A percentile compares a stretch with the other conserved stretches of the same genome.
phyloP scores from a whole-genome alignment of 2,797 vertebrate species.

The Chaetophractus vellerosus region DNA sequence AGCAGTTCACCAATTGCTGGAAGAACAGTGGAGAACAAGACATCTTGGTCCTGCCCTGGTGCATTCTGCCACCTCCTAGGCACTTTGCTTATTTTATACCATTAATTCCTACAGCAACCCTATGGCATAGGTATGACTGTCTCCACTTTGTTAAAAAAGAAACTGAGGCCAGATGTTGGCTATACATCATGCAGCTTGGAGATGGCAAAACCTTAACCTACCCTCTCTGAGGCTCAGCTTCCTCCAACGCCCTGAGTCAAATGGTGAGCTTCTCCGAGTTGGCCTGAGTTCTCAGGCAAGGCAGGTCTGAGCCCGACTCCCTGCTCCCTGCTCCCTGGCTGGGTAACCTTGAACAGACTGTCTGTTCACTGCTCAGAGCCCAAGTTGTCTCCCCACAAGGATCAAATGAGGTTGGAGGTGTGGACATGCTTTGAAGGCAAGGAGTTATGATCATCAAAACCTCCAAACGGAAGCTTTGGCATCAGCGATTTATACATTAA shows the following conservation, averaged over 20 bases:
- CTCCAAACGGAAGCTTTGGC: background rate
- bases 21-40: fast-evolving
- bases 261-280: background rate
- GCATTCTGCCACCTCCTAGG: background rate
- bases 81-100: background rate
- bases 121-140: background rate
- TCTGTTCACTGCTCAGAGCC: background rate
- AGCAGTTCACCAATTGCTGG: fast-evolving
- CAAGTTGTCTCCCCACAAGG: background rate
- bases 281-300: background rate
- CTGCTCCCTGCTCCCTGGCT: no score
- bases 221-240: background rate
- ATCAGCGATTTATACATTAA: conserved; percentile 31
- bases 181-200: background rate
- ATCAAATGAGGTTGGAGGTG: background rate
- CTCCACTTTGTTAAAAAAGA: conserved; percentile 25
- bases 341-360: background rate
- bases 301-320: background rate
- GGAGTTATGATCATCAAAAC: background rate
- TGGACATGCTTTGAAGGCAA: background rate
- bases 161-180: background rate
- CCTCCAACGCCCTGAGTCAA: background rate
- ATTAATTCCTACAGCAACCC: background rate
- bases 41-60: background rate
- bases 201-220: background rate